Base-by-base conservation (phyloP, 2,888 invertebrate genomes). In the Amblyjoppa proteus region DNA sequence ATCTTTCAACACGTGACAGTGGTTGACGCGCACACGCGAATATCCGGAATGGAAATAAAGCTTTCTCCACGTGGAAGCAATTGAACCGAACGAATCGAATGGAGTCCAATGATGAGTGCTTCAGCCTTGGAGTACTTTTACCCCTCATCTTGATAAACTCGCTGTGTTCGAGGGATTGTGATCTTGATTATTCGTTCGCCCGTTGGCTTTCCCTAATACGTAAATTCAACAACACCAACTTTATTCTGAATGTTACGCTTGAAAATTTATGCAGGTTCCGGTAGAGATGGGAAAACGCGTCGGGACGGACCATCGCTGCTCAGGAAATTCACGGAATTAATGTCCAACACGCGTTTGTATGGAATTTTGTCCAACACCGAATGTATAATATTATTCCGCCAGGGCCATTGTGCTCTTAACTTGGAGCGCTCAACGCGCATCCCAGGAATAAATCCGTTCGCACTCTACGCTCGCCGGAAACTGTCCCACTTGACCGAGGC, bases 281-380 rank as follows among this genome's bases (percentile, higher is more conserved):
- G 20, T 28, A 20, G 5, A 74, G 73, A 45, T 73, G 64, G 45
- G 45, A 74, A 13, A 45, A 66, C 56, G 41, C 73, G 45, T 64
- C 79, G 53, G n/a, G 25, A 13, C 5, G 7, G 16, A 1, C 1
- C 20, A 16, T 4, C 16, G 9, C 11, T 25, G 25, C 1, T 16
- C 38, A 38, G 20, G 20, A 68, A 45, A 6, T 11, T 9, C 38
- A 45, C 41, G 25, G 11, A 68, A 20, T 68, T 68, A 68, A 49
- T 68, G 4, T 41, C 4, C 38, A 41, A 25, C 9, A 38, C 11
- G 68, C 4, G 38, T 4, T 38, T 7, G 20, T 13, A 25, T 58
- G 28, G 6, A 58, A 28, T 25, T 58, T 25, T 28, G 13, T 49
- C 13, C 58, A 28, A 58, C 25, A 28, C 13, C 58, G 1, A 11